phyloP scores from a whole-genome alignment of 2,113 vertebrate species.

The Neofelis nebulosa region DNA sequence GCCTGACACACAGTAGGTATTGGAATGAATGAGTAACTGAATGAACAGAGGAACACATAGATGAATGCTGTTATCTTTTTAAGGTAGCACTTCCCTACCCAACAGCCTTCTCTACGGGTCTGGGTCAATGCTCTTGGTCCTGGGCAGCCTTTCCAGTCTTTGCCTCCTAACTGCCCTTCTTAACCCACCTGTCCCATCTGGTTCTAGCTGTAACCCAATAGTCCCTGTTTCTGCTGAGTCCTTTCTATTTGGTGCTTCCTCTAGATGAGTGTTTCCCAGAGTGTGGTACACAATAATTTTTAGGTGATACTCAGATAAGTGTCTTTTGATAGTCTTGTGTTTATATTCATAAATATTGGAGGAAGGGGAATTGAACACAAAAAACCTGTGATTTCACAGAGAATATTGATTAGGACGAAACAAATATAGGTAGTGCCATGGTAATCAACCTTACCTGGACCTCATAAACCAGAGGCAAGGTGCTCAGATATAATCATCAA shows the following conservation, averaged over 20 bases:
- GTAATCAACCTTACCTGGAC: background rate
- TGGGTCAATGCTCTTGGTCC: background rate
- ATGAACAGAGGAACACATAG: background rate
- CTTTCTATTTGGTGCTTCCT: background rate
- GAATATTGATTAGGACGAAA: background rate
- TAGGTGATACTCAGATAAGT: background rate
- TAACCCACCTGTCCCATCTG: background rate
- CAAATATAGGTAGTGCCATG: no score
- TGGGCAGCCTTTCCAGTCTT: background rate
- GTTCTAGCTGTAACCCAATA: background rate
- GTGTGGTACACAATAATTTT: background rate
- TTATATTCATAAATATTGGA: background rate
- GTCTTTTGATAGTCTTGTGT: background rate
- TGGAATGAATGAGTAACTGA: background rate
- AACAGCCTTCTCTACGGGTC: background rate
- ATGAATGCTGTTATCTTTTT: background rate
- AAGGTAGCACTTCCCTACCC: background rate
- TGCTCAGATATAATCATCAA: background rate
- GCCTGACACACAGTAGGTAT: background rate
- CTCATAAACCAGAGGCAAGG: background rate
- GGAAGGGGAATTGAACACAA: background rate
- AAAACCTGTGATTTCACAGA: conserved; percentile 34
- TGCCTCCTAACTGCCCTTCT: background rate
- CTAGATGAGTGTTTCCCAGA: background rate
- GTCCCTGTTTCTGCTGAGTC: background rate